phyloP scores from a whole-genome alignment of 2,113 vertebrate genomes.

The Phaetusa simplex region DNA sequence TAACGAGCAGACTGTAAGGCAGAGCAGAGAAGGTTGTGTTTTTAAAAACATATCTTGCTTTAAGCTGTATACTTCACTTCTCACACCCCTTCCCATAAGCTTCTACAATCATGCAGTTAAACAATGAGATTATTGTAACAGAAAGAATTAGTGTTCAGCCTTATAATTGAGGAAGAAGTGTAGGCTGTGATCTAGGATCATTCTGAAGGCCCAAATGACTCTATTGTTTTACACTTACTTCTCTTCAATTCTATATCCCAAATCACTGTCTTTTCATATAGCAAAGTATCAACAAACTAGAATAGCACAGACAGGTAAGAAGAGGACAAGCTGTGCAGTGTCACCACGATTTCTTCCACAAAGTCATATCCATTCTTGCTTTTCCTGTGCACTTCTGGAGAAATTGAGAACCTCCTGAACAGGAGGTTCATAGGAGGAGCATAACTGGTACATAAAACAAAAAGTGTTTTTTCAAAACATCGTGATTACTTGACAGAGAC shows the following conservation, averaged over 20 bases:
- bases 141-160: background rate
- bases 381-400: background rate
- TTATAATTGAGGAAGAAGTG: background rate
- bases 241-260: background rate
- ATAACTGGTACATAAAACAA: background rate
- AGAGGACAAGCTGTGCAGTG: background rate
- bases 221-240: background rate
- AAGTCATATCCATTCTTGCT: background rate
- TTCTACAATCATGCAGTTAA: background rate
- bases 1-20: constrained; percentile 79
- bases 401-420: background rate
- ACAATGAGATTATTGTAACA: background rate
- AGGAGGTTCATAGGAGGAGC: background rate
- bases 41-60: background rate
- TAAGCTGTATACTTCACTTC: background rate
- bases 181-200: background rate
- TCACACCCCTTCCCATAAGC: background rate
- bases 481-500: background rate
- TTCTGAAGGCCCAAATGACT: background rate
- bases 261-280: background rate
- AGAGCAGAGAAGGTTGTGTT: background rate
- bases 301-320: background rate
- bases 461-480: background rate
- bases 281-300: background rate
- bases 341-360: background rate